Evolutionary conservation across 1,140 invertebrate species (phyloP), one percentile per base, ranked within the genome.

Genomic region (Leucophenga varia): DNA sequence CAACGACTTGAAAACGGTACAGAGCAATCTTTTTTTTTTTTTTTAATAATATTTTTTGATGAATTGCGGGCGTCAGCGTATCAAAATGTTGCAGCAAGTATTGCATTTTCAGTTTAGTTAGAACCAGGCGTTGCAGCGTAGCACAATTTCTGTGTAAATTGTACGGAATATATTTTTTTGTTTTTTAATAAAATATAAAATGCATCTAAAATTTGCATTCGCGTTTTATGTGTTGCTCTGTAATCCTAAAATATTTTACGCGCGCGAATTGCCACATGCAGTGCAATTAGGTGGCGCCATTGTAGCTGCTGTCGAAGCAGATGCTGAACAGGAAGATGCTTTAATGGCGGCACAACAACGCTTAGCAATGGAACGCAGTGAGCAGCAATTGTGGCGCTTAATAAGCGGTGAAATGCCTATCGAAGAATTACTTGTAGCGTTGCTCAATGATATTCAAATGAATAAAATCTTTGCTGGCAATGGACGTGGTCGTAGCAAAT

Each of bases 301-400:
- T 22, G 64, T 68, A 9, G 65, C 64, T 8, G 64, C 64, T 18
- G 61, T 70, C 1, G 64, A 68, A 22, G 49, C 61, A 18, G 57
- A 68, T 28, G 54, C 49, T 2, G 63, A 59, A 22, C 46, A 50
- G 30, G 49, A 59, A 19, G 44, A 49, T 9, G 47, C 39, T 9
- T 12, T n/a, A 6, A 49, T 44, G 20, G 22, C 45, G 25, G 45
- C 51, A 21, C 49, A 55, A 20, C 50, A 45, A 8, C 5, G 21
- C 44, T 6, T 55, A 53, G 56, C 39, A 68, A 10, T 36, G 50
- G 2, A 35, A 42, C 22, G 60, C 60, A n/a, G 37, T 17, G 50
- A 52, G 21, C 45, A 47, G 13, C 57, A 69, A 17, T 47, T 70
- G 2, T 46, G 47, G 18, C 54, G 49, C 16, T 37, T 61, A 2